A percentile compares a stretch with the other conserved stretches of the same genome.
These are phyloP conservation scores for Platycheirus albimanus DNA, from an alignment of 2,888 invertebrate species.

Conservation along the genomic window DNA sequence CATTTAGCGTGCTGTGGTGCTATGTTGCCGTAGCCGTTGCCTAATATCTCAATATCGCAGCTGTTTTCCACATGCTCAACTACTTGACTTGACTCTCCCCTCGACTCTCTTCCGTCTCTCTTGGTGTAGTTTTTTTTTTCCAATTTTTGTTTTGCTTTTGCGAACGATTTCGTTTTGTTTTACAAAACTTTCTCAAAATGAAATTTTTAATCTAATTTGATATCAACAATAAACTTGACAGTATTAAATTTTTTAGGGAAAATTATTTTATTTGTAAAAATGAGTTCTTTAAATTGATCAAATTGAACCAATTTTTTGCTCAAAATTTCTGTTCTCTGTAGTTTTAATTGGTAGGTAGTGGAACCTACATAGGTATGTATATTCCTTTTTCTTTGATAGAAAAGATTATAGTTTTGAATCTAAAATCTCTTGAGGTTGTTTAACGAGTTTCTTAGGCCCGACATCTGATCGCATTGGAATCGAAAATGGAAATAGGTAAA, in stretches of 20 bases:
- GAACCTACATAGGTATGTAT: too few species aligned
- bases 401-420: neutral
- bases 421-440: neutral
- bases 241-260: too few species aligned
- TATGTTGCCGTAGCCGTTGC: neutral
- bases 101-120: slow-evolving; percentile 1
- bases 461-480: too few species aligned
- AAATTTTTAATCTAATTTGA: too few species aligned
- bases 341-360: too few species aligned
- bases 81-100: too few species aligned
- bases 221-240: too few species aligned
- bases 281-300: too few species aligned
- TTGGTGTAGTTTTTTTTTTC: neutral
- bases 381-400: too few species aligned
- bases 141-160: slow-evolving; percentile 8
- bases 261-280: too few species aligned
- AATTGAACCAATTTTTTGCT: too few species aligned
- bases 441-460: neutral
- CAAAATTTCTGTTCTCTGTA: too few species aligned
- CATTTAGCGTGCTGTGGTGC: slow-evolving; percentile 8
- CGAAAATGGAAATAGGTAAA: neutral
- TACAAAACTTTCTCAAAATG: neutral
- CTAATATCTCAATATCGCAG: neutral
- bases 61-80: slow-evolving; percentile 29
- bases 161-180: neutral